phyloP scores from a whole-genome alignment of 2,113 vertebrate species.

The Mus musculus region DNA sequence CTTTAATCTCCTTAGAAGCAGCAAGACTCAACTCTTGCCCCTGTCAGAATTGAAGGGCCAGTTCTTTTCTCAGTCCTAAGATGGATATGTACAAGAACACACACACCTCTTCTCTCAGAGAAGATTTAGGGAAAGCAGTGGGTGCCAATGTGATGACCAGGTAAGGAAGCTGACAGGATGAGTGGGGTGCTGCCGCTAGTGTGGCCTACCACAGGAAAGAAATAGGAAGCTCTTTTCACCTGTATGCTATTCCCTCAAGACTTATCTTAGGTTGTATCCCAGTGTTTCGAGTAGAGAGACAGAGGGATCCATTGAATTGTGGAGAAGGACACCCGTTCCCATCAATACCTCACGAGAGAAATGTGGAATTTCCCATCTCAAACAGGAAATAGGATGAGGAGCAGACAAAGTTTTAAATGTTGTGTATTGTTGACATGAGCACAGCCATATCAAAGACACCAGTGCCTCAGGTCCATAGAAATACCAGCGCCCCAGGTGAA shows the following conservation, averaged over 20 bases:
- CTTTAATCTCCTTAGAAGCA: not conserved
- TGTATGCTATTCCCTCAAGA: not conserved
- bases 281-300: not conserved
- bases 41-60: not conserved
- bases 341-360: no score
- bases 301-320: not conserved
- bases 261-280: no score
- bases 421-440: not conserved
- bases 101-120: not conserved
- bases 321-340: not conserved
- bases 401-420: not conserved
- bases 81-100: not conserved
- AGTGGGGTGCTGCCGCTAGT: no score
- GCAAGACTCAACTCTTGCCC: not conserved
- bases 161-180: no score
- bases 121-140: not conserved
- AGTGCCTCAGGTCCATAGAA: not conserved
- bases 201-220: not conserved
- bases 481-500: not conserved
- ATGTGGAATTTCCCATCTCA: not conserved
- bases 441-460: not conserved
- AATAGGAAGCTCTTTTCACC: not conserved
- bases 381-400: not conserved
- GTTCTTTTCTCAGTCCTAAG: not conserved
- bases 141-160: not conserved